Base-by-base conservation (phyloP, 2,888 invertebrate genomes). In the Eupeodes latifasciatus region DNA sequence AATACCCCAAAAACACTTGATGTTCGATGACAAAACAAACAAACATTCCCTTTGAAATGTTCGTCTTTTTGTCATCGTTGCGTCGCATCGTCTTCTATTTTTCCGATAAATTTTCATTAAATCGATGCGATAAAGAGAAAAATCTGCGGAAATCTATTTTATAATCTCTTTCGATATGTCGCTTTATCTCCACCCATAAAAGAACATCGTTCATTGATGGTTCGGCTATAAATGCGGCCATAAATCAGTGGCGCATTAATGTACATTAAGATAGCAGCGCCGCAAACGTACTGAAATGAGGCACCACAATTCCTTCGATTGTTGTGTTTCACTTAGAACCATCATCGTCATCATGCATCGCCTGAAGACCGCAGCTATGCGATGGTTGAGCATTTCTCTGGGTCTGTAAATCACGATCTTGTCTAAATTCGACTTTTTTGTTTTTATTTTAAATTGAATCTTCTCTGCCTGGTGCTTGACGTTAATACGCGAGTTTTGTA, bases 331-430 rank as follows among this genome's bases (percentile, higher is more conserved):
- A 78, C 71, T 71, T 64, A 72, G 19, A 79, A 57, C 36, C 51
- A 79, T 71, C 40, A 83, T 71, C 79, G 53, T 78, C 49, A 49
- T 19, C 27, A 47, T 11, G 40, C 40, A 59, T 10, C 12, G 16
- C 51, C 34, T 51, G 51, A 14, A 57, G 47, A 72, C 27, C 57
- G 27, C 27, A 55, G 53, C 57, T 40, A 55, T 57, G 2, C 27
- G 27, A 27, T 51, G 47, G 47, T 34, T 59, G 40, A 57, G 64
- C 47, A 55, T 75, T 67, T 80, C 62, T 72, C 51, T 67, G 69
- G 88, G 81, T 92, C 92, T 92, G 93, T 93, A 93, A 93, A 93
- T 93, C 93, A 93, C 92, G 93, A 91, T 91, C 92, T 92, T 93
- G 93, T 93, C 93, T 92, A 92, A 93, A 92, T 93, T 92, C 90